Percentiles rank a stretch among this genome's conserved stretches.
These are phyloP conservation scores for Equus przewalskii DNA, from an alignment of 2,113 vertebrate species.

Conservation along the genomic window DNA sequence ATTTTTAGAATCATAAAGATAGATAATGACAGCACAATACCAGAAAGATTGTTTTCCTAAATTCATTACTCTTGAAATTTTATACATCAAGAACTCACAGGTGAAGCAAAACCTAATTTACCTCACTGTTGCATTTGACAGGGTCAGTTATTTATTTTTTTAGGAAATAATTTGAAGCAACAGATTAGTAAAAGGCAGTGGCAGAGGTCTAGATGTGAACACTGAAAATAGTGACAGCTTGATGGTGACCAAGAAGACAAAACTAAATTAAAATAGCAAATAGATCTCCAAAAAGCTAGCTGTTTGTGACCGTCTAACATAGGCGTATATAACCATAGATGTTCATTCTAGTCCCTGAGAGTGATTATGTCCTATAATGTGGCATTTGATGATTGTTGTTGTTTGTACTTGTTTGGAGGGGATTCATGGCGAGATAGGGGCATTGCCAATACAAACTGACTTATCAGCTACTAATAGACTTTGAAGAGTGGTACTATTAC, in stretches of 20 bases:
- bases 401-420: background rate
- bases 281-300: background rate
- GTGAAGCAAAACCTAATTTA: constrained; percentile 13
- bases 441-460: background rate
- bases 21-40: constrained; percentile 76
- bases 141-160: constrained; percentile 12
- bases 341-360: background rate
- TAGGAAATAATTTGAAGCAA: background rate
- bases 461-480: background rate
- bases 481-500: background rate
- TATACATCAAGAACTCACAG: background rate
- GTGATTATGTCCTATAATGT: background rate
- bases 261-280: background rate
- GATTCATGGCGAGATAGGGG: background rate
- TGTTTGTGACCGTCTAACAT: background rate
- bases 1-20: constrained; percentile 82
- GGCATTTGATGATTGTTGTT: background rate
- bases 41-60: constrained; percentile 29
- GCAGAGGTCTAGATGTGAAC: background rate
- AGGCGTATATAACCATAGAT: background rate
- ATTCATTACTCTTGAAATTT: constrained; percentile 19
- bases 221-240: background rate
- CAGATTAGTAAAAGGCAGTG: background rate
- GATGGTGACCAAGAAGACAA: background rate
- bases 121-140: background rate